These are phyloP conservation scores for Slavum lentiscoides DNA, from an alignment of 2,888 invertebrate genomes.

Conservation along the genomic window DNA sequence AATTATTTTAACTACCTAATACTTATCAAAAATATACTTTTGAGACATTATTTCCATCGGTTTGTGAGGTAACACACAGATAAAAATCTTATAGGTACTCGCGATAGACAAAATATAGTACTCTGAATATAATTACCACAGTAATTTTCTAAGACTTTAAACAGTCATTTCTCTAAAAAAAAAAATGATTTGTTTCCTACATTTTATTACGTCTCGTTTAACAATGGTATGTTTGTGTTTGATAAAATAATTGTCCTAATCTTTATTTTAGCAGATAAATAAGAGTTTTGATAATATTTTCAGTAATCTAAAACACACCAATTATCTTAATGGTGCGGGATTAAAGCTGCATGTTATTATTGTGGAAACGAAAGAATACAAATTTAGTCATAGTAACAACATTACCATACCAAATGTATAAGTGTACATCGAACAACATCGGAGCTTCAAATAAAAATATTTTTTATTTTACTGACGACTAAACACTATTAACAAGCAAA, in stretches of 20 bases:
- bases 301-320: slow-evolving; percentile 7
- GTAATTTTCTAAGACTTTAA: neutral
- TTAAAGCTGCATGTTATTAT: neutral
- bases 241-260: neutral
- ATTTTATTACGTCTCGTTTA: neutral
- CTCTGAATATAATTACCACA: neutral
- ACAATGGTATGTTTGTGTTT: neutral
- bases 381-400: neutral
- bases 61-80: neutral
- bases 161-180: slow-evolving; percentile 1
- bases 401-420: no score
- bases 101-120: neutral
- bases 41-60: no score
- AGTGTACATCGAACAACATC: no score
- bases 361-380: slow-evolving; percentile 2
- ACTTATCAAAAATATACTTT: no score
- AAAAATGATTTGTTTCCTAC: neutral
- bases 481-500: no score
- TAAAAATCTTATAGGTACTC: neutral
- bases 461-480: no score
- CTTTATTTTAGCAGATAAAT: neutral
- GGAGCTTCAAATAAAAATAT: no score
- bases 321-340: neutral
- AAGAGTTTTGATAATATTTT: slow-evolving; percentile 3
- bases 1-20: no score